These are phyloP conservation scores for Eulithis prunata DNA, from an alignment of 2,888 invertebrate species.

Conservation along the genomic window DNA sequence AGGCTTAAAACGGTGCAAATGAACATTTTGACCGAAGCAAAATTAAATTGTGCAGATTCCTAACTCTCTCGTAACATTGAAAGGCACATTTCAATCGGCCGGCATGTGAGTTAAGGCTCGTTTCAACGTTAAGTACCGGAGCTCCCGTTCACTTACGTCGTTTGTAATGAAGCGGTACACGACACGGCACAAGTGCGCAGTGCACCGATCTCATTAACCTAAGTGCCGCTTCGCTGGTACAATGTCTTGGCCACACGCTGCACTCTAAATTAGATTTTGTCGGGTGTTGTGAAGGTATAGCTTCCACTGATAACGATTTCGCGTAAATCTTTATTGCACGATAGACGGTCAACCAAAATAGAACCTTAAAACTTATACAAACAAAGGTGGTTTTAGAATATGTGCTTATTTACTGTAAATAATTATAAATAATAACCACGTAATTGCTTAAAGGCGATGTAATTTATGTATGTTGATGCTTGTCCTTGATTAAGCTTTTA, in stretches of 20 bases:
- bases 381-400: background rate
- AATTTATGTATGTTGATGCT: constrained; percentile 37
- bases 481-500: constrained; percentile 34
- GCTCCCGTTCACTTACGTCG: constrained; percentile 2
- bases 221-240: constrained; percentile 14
- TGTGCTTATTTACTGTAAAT: constrained; percentile 16
- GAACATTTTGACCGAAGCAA: background rate
- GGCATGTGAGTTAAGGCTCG: constrained; percentile 9
- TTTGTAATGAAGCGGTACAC: constrained; percentile 17
- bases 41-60: background rate
- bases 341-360: background rate
- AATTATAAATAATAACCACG: constrained; percentile 35
- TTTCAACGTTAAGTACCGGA: background rate
- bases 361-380: background rate
- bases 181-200: constrained; percentile 6
- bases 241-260: constrained; percentile 9
- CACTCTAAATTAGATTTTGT: constrained; percentile 7
- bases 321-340: constrained; percentile 15
- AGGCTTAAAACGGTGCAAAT: too few relatives aligned
- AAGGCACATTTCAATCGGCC: background rate
- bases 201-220: constrained; percentile 22
- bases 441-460: constrained; percentile 36
- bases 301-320: constrained; percentile 3
- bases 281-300: background rate
- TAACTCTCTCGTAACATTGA: constrained; percentile 1